These are phyloP conservation scores for Oegoconia quadripuncta DNA, from an alignment of 2,888 invertebrate species.

Conservation along the genomic window DNA sequence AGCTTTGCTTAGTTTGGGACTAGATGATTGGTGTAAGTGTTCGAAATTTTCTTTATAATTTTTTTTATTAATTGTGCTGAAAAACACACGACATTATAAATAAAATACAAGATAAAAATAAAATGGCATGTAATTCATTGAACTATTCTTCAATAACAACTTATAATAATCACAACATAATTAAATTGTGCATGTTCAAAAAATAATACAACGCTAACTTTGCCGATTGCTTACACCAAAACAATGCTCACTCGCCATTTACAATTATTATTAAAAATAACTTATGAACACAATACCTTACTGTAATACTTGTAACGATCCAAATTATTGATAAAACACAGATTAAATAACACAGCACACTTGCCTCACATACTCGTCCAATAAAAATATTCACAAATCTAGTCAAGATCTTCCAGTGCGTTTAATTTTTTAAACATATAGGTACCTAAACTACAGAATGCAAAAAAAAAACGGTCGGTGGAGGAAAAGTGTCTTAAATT, in stretches of 20 bases:
- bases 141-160: slow-evolving; percentile 19
- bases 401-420: too few species aligned
- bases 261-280: slow-evolving; percentile 2
- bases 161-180: slow-evolving; percentile 21
- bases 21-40: too few species aligned
- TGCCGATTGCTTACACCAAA: not conserved
- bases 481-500: too few species aligned
- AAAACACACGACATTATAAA: slow-evolving; percentile 2
- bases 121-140: slow-evolving; percentile 27
- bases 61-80: too few species aligned
- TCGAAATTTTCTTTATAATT: too few species aligned
- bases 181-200: slow-evolving; percentile 20
- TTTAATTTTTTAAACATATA: too few species aligned
- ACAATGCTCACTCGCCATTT: not conserved
- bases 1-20: too few species aligned
- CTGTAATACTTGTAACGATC: not conserved
- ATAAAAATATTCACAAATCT: too few species aligned
- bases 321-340: not conserved
- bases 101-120: slow-evolving; percentile 18
- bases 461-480: too few species aligned
- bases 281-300: slow-evolving; percentile 5
- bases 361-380: too few species aligned
- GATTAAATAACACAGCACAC: too few species aligned
- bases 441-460: too few species aligned
- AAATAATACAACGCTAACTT: slow-evolving; percentile 29